Conservation (phyloP, 2,797 vertebrate genomes). For the Aratinga solstitialis region DNA sequence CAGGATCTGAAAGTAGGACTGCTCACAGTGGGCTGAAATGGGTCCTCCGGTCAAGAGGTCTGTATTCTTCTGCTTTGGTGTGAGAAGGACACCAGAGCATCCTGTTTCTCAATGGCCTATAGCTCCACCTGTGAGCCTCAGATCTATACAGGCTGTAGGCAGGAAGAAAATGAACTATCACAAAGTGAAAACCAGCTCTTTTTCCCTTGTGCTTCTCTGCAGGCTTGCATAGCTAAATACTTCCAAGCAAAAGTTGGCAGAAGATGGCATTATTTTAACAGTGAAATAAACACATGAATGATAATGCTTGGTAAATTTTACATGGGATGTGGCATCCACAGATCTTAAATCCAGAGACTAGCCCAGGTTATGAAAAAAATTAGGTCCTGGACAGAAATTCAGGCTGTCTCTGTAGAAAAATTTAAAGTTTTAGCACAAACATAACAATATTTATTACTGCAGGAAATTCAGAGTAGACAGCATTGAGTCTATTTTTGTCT, state of each 20-base stretch:
- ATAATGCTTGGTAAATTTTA: background rate
- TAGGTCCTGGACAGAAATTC: background rate
- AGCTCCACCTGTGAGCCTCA: background rate
- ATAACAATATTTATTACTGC: background rate
- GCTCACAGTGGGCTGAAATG: background rate
- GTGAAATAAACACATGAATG: background rate
- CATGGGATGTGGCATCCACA: background rate
- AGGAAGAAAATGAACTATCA: background rate
- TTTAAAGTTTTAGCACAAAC: background rate
- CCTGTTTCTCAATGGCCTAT: background rate
- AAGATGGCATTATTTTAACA: background rate
- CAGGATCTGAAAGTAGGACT: background rate
- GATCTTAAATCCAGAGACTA: background rate
- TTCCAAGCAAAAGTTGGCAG: background rate
- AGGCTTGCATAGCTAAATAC: background rate
- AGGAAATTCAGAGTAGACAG: background rate
- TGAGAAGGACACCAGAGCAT: background rate
- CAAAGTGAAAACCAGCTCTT: background rate
- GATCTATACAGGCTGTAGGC: background rate
- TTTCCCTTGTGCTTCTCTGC: background rate
- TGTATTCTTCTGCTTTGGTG: background rate
- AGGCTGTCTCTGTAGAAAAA: background rate
- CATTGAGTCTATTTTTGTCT: background rate
- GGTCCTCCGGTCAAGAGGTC: background rate
- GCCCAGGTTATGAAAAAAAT: background rate